Evolutionary conservation across 1,140 invertebrate genomes (phyloP).

Genomic region (Contarinia nasturtii): DNA sequence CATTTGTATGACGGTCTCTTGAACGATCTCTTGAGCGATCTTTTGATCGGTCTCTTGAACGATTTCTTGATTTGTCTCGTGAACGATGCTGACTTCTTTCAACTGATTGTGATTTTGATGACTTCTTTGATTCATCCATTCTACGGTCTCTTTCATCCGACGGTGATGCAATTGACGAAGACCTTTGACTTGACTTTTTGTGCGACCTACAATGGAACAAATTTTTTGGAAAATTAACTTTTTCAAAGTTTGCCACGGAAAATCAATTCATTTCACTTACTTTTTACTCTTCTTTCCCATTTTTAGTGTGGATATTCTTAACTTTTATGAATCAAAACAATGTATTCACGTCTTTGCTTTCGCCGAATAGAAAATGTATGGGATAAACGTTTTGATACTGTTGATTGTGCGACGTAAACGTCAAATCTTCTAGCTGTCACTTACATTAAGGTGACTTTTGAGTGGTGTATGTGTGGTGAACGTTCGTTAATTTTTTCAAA

Average conservation of each 20-base stretch:
- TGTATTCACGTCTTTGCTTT: too few relatives aligned
- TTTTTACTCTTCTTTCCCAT: slow-evolving; percentile 1
- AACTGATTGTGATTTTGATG: too few relatives aligned
- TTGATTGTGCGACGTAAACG: too few relatives aligned
- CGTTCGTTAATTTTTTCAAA: too few relatives aligned
- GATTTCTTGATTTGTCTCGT: background rate
- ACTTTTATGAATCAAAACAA: too few relatives aligned
- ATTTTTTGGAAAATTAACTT: background rate
- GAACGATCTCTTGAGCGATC: background rate
- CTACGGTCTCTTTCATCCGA: background rate
- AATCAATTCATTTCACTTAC: background rate
- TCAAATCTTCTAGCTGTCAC: too few relatives aligned
- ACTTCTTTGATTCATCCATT: background rate
- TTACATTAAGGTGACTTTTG: too few relatives aligned
- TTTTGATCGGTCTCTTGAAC: background rate
- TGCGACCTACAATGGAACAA: background rate
- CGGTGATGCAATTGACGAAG: background rate
- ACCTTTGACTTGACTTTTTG: background rate
- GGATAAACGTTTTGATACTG: too few relatives aligned
- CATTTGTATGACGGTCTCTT: background rate
- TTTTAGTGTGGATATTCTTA: background rate
- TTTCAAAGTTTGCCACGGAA: background rate
- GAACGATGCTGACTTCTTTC: background rate
- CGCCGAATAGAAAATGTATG: too few relatives aligned
- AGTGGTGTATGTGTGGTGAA: too few relatives aligned